Base-by-base conservation (phyloP, 2,888 invertebrate species). In the Margaritifera margaritifera region DNA sequence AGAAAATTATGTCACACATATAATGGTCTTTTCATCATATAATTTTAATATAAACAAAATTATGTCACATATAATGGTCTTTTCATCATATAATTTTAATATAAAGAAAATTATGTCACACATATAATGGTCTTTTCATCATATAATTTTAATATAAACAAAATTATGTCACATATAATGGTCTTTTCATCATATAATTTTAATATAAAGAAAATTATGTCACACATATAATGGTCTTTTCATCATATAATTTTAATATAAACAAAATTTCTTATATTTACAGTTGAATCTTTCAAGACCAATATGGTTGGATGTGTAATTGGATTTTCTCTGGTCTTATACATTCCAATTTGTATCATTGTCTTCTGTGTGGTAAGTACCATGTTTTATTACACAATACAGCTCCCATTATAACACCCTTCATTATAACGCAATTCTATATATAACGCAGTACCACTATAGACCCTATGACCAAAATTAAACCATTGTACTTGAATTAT, bases 281-380 rank as follows among this genome's bases (percentile, higher is more conserved):
- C 84, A 89, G 88, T 85, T 51, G 81, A 82, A 70, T 85, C 87
- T 50, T 87, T 89, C 82, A 80, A 83, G 27, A 83, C 86, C 24
- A 89, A 89, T 71, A 81, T 89, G 64, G 97, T 98, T 52, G 96
- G 97, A 69, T 95, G 96, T 6, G 95, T 97, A 27, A 95, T 98
- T 64, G 92, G 98, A 56, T 93, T 95, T 77, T 95, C 97, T 24
- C 94, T 97, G 19, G 91, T 97, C 65, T 92, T 98, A 66, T 98
- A 98, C 97, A 94, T 98, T 81, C 98, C 98, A 3, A 94, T 95
- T 4, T 95, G 96, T 87, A 96, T 96, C 87, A 92, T 95, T 19
- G 89, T 92, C 67, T 90, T 89, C 68, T 96, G 95, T 89, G 93
- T 95, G 68, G 96, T 86, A 79, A 80, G 82, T 77, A 62, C 24